phyloP scores from a whole-genome alignment of 2,113 vertebrate genomes.

The Vulpes ferrilata region DNA sequence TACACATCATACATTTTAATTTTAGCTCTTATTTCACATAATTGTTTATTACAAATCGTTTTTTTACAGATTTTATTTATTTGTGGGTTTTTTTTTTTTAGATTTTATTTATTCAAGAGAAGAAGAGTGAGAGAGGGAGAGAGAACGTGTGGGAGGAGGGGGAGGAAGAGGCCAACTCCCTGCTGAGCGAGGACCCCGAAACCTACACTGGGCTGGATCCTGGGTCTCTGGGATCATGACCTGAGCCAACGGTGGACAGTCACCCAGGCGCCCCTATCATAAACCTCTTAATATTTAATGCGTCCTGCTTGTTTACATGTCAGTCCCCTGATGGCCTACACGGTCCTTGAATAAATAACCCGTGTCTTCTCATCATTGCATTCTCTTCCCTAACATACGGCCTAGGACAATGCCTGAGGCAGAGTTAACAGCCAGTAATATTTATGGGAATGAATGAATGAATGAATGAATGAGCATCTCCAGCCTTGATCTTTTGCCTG shows the following conservation, averaged over 20 bases:
- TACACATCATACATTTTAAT: background rate
- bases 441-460: background rate
- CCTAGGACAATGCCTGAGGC: background rate
- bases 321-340: background rate
- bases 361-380: background rate
- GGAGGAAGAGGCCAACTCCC: background rate
- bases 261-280: background rate
- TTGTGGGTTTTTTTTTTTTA: background rate
- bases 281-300: background rate
- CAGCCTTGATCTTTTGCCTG: background rate
- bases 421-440: background rate
- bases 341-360: background rate
- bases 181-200: background rate
- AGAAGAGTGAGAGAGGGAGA: background rate
- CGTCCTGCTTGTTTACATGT: background rate
- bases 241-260: background rate
- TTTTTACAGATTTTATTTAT: background rate
- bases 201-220: background rate
- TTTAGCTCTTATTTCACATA: background rate
- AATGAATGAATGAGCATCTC: background rate
- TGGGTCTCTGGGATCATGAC: background rate
- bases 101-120: background rate
- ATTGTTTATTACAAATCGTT: background rate
- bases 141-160: background rate
- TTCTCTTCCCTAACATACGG: background rate